Conservation (phyloP, 23 tunicate species). For the Trididemnum nubilum region DNA sequence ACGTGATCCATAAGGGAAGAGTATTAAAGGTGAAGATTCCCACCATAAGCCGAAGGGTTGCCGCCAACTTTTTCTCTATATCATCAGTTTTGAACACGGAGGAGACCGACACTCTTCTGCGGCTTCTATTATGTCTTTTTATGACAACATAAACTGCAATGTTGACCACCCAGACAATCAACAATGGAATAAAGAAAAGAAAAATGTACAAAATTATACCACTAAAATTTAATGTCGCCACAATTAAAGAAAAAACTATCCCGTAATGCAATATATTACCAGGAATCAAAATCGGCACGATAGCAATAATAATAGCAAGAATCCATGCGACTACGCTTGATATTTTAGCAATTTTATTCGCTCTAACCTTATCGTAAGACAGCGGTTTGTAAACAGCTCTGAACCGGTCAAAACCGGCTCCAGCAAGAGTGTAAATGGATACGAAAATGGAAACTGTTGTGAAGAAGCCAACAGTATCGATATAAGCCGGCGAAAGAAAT, state of each 20-base stretch:
- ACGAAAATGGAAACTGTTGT: conserved; percentile 59
- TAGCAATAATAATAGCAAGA: conserved; percentile 36
- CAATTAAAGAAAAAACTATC: background rate
- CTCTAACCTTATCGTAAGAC: conserved; percentile 46
- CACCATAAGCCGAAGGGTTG: conserved; percentile 62
- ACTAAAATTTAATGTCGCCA: background rate
- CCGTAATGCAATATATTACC: background rate
- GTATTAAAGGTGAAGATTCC: conserved; percentile 47
- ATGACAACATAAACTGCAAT: conserved; percentile 43
- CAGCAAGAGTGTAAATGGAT: conserved; percentile 61
- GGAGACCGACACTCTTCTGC: conserved; percentile 21
- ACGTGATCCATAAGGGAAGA: conserved; percentile 37
- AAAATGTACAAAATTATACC: conserved; percentile 39
- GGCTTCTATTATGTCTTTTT: conserved; percentile 19
- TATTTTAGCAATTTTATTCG: conserved; percentile 44
- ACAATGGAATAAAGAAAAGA: conserved; percentile 48
- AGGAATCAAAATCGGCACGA: conserved; percentile 32
- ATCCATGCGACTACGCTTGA: conserved; percentile 43
- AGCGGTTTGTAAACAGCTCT: conserved; percentile 61
- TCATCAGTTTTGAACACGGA: background rate
- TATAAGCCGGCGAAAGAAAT: background rate
- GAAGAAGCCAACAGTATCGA: conserved; percentile 67
- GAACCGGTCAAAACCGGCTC: conserved; percentile 75
- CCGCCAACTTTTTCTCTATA: conserved; percentile 51
- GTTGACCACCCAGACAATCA: conserved; percentile 57